These are phyloP conservation scores for Peromyscus attwateri DNA, from an alignment of 2,797 vertebrate genomes.

Conservation along the genomic window DNA sequence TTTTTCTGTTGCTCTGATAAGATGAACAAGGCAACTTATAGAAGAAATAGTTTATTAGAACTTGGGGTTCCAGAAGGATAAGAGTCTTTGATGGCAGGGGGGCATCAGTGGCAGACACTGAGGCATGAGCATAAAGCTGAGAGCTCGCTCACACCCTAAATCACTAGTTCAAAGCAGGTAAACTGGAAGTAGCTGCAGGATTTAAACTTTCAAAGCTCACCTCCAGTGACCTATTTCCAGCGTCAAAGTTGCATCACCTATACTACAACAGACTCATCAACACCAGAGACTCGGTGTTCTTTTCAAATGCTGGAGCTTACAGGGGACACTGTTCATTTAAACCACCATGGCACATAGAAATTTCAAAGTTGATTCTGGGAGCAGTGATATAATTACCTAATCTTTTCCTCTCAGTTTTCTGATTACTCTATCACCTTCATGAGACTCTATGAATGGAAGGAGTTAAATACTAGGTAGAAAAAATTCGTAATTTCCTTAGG, in stretches of 20 bases:
- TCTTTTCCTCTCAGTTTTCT: neutral
- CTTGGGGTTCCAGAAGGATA: no score
- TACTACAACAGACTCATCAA: no score
- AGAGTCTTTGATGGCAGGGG: neutral
- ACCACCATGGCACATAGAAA: neutral
- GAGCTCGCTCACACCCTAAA: no score
- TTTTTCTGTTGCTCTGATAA: neutral
- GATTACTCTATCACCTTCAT: neutral
- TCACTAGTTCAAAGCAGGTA: no score
- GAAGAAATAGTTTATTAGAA: neutral
- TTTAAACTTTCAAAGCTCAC: neutral
- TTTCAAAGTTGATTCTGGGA: neutral
- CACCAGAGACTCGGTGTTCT: neutral
- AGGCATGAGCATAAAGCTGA: neutral
- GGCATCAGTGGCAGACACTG: neutral
- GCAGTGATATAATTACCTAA: neutral
- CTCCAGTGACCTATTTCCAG: neutral
- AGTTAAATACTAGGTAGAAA: constrained; percentile 7
- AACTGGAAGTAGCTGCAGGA: neutral
- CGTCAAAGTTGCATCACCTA: neutral
- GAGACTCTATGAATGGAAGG: neutral
- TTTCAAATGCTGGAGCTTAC: no score
- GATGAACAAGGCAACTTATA: no score
- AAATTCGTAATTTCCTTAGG: constrained; percentile 7
- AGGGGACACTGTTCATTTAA: neutral